Evolutionary conservation across 2,113 vertebrate genomes (phyloP).

Genomic region (Melanerpes aurifrons): DNA sequence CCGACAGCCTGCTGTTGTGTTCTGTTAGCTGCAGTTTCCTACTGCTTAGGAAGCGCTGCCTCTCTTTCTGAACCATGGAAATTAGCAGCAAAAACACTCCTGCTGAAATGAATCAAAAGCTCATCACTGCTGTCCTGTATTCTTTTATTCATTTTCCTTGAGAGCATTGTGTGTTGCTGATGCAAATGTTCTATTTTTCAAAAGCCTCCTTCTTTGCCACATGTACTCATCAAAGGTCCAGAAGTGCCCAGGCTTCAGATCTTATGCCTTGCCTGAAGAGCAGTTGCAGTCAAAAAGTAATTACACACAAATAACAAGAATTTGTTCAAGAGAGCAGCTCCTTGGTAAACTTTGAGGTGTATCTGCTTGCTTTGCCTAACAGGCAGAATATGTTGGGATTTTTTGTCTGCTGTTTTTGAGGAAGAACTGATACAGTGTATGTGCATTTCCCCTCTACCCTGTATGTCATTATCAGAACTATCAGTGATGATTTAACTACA

Average conservation of each 20-base stretch:
- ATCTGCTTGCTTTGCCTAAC: background rate
- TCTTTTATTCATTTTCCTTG: background rate
- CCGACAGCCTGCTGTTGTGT: accelerated
- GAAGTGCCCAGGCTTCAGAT: background rate
- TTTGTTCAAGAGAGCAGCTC: background rate
- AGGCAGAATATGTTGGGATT: background rate
- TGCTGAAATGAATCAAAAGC: background rate
- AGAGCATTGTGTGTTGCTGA: background rate
- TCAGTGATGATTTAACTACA: accelerated
- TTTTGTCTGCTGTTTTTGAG: background rate
- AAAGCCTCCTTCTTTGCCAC: background rate
- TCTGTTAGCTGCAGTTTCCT: background rate
- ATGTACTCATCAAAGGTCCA: background rate
- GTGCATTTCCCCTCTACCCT: background rate
- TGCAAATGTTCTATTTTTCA: background rate
- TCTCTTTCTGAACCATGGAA: background rate
- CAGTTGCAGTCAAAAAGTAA: background rate
- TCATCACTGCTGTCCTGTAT: background rate
- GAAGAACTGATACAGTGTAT: background rate
- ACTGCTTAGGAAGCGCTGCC: background rate
- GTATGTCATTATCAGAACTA: background rate
- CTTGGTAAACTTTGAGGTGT: background rate
- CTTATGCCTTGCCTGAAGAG: background rate
- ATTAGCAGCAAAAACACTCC: background rate
- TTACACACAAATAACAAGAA: background rate